Evolutionary conservation across 2,797 vertebrate genomes (phyloP), one percentile per base, ranked within the genome.

Genomic region (Chelon labrosus): DNA sequence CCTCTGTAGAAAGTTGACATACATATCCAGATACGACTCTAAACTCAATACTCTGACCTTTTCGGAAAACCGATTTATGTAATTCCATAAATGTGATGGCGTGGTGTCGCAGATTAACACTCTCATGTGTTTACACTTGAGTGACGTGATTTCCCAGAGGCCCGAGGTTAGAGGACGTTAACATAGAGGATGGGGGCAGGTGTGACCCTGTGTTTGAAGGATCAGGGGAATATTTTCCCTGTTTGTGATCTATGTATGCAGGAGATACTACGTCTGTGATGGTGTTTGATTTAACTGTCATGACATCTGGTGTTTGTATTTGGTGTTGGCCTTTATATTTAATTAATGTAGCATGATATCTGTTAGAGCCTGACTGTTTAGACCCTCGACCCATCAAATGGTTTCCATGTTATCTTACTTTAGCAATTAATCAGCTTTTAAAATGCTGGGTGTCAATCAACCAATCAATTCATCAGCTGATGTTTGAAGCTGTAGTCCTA

Each of bases 1-100:
- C 65, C 73, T 80, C 66, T 79, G 59, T 73, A 52, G 31, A 77
- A 80, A 86, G 73, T 75, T 85, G 68, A 64, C 65, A 68, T 72
- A 77, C 46, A 79, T 65, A 70, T 70, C 42, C 17, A 53, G 39
- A 75, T n/a, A 57, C 50, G 59, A 27, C 27, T 39, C 46, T 19
- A 35, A 47, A 17, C 20, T 49, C 20, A 39, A 31, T 42, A 10
- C 31, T 12, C 44, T 39, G 66, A 65, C 14, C 42, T 19, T 71
- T 69, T 53, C 11, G 56, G 16, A 58, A 64, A 78, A 65, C 0
- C 1, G 35, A 62, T 17, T 65, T 47, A 38, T 54, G 63, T 57
- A 44, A 62, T 75, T 59, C 27, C 39, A 61, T 47, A 44, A 71
- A 56, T 72, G 49, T 51, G 41, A 13, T 12, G 12, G 22, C 13